Evolutionary conservation across 2,797 vertebrate genomes (phyloP).

Genomic region (Heterohyrax brucei): DNA sequence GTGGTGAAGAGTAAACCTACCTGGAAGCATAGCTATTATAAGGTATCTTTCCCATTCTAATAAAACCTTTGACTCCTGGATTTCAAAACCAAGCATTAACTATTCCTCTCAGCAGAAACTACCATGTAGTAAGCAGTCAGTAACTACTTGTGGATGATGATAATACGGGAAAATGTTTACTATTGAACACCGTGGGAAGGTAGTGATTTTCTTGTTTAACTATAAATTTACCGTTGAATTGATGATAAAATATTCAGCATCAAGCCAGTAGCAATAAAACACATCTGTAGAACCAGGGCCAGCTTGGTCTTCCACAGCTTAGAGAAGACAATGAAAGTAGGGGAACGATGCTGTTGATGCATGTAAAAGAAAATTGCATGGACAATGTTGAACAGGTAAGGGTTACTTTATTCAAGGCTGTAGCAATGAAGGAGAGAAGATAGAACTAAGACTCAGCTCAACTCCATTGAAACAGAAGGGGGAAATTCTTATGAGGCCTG

Average conservation of each 20-base stretch:
- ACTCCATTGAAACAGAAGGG: background rate
- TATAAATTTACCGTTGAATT: background rate
- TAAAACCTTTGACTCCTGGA: background rate
- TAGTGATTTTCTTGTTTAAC: background rate
- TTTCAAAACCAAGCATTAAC: background rate
- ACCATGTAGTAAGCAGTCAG: background rate
- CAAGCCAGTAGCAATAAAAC: background rate
- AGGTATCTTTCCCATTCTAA: background rate
- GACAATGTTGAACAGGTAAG: background rate
- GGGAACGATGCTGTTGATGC: background rate
- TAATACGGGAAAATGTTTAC: background rate
- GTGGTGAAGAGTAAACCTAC: background rate
- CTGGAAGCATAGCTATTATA: background rate
- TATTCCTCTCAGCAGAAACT: background rate
- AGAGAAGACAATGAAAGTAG: fast-evolving
- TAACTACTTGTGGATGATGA: fast-evolving
- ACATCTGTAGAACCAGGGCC: fast-evolving
- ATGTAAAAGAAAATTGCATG: background rate
- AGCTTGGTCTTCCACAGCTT: background rate
- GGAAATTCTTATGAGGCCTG: background rate
- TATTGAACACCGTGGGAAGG: background rate
- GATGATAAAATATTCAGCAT: background rate
- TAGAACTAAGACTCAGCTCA: background rate
- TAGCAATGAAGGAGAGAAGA: background rate
- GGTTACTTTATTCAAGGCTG: background rate